These are phyloP conservation scores for Axis porcinus DNA, from an alignment of 2,113 vertebrate genomes.

Conservation along the genomic window DNA sequence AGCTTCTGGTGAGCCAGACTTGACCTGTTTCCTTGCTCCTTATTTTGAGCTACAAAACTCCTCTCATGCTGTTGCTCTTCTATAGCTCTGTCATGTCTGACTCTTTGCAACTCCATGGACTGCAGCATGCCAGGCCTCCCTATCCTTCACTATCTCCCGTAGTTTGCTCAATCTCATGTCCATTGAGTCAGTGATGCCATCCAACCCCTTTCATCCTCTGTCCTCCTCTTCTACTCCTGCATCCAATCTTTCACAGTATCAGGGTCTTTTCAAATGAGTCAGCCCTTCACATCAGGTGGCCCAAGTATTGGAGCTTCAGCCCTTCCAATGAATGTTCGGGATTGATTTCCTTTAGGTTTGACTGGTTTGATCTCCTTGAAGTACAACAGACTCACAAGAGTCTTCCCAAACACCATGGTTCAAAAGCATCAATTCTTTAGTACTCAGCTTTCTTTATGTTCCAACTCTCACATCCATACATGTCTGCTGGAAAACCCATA, in stretches of 20 bases:
- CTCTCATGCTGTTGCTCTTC: neutral
- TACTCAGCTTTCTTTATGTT: neutral
- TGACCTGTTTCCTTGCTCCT: neutral
- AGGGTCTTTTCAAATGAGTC: neutral
- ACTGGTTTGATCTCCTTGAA: neutral
- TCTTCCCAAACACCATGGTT: neutral
- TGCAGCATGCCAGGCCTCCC: neutral
- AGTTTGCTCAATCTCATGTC: neutral
- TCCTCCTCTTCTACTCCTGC: neutral
- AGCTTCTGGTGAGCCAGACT: neutral
- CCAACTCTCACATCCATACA: neutral
- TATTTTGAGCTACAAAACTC: neutral
- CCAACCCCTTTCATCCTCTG: neutral
- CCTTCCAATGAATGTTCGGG: neutral
- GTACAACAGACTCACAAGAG: neutral
- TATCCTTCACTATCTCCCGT: neutral
- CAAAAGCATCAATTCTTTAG: neutral
- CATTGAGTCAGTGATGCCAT: neutral
- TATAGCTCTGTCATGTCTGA: fast-evolving
- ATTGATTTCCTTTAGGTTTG: neutral
- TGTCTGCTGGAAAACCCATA: neutral
- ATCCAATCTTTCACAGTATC: neutral
- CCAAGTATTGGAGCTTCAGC: neutral
- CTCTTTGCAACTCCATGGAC: neutral
- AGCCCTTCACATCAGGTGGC: neutral